Conservation (phyloP, 2,113 vertebrate genomes). For the Baryphthengus martii region DNA sequence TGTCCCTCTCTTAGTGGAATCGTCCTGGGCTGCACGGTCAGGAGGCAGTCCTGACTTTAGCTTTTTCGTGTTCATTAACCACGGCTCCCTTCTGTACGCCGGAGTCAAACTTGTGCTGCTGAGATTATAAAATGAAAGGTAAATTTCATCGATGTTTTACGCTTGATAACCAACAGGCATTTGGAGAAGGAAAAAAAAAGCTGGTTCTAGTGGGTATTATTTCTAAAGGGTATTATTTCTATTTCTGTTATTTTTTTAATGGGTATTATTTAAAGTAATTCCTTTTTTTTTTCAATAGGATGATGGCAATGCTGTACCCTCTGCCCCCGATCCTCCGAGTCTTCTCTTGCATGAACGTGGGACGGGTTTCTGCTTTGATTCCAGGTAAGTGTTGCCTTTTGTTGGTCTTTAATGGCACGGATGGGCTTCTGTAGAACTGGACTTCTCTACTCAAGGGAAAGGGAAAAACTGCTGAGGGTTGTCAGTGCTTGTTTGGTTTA, state of each 20-base stretch:
- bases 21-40: fast-evolving
- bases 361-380: constrained; percentile 92
- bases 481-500: background rate
- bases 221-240: too few species aligned
- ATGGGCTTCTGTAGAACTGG: background rate
- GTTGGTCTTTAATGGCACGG: background rate
- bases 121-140: background rate
- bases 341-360: constrained; percentile 83
- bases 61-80: background rate
- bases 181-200: background rate
- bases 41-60: background rate
- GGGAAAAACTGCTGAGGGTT: background rate
- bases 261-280: background rate
- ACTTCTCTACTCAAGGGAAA: background rate
- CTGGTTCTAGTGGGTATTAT: background rate
- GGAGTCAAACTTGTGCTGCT: background rate
- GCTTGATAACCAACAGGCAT: background rate
- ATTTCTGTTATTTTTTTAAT: too few species aligned
- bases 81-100: fast-evolving
- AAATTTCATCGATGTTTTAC: background rate
- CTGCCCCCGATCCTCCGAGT: constrained; percentile 73
- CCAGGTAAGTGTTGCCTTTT: constrained; percentile 79
- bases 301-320: constrained; percentile 68
- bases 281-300: constrained; percentile 51
- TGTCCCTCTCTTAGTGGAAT: background rate